Evolutionary conservation across 2,888 invertebrate species (phyloP).

Genomic region (Lomographa bimaculata): DNA sequence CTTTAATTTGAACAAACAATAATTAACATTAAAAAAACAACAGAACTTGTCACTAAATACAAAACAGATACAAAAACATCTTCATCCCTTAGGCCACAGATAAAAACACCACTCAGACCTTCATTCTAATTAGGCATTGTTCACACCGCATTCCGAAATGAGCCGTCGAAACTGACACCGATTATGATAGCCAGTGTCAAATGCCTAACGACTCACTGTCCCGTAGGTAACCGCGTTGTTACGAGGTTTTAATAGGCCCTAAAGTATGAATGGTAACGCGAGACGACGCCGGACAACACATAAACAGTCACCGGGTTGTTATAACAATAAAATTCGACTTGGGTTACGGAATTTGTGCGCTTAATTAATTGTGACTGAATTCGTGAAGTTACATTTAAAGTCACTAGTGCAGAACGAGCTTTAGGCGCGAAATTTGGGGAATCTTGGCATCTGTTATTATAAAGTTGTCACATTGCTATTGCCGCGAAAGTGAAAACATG

Average conservation of each 20-base stretch:
- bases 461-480: no score
- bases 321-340: conserved; percentile 70
- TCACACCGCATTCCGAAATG: conserved; percentile 33
- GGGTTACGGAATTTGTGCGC: conserved; percentile 45
- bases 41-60: no score
- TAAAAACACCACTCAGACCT: no score
- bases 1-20: no score
- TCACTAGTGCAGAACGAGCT: no score
- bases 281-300: conserved; percentile 65
- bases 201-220: conserved; percentile 80
- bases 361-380: conserved; percentile 27
- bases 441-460: no score
- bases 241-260: conserved; percentile 77
- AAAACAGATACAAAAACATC: no score
- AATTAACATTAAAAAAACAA: no score
- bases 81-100: no score
- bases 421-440: no score
- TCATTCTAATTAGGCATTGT: conserved; percentile 30
- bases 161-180: conserved; percentile 31
- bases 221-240: conserved; percentile 69
- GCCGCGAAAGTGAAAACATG: no score
- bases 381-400: neutral
- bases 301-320: conserved; percentile 60
- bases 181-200: conserved; percentile 75
- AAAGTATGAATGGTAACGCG: conserved; percentile 79